Base-by-base conservation (phyloP, 2,797 vertebrate species). In the Girardinus metallicus region DNA sequence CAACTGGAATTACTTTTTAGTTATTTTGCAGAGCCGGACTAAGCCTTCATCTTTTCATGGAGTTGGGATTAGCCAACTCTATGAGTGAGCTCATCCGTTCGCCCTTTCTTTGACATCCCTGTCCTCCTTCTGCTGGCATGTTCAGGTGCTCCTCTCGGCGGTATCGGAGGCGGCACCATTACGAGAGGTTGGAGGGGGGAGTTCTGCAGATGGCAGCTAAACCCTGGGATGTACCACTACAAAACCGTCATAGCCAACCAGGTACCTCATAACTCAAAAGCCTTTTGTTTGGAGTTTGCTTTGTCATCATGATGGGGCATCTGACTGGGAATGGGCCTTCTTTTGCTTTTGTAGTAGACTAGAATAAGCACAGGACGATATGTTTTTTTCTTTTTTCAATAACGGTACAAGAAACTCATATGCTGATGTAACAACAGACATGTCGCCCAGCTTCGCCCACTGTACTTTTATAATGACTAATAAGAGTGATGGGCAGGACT, bases 141-240 rank as follows among this genome's bases (percentile, higher is more conserved):
- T 82, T 26, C 91, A 99, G 98, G 98, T 3, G 99, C 96, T 81
- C 98, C 98, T 0, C 94, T 99, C 2, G 98, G 98, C 0, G 98
- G 98, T 1, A 97, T 99, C 0, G 98, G 98, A 2, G 98, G 98
- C 89, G 98, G 98, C 21, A 99, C 97, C 86, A 97, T 99, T 85
- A 99, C 98, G 0, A 96, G 98, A 73, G 97, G 98, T 6, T 99
- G 98, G 98, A 94, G 95, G 85, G 98, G 98, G 0, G 97, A 99
- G 76, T 99, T 99, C 93, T 99, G 98, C 88, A 95, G 97, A 75
- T 99, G 98, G 98, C 98, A 99, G 80, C 96, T 99, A 72, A 98
- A 97, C 74, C 98, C 98, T 60, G 98, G 98, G 73, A 96, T 99
- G 94, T 99, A 99, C 93, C 96, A 97, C 83, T 98, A 99, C 26